phyloP scores from a whole-genome alignment of 2,797 vertebrate genomes.

The Diplodus sargus region DNA sequence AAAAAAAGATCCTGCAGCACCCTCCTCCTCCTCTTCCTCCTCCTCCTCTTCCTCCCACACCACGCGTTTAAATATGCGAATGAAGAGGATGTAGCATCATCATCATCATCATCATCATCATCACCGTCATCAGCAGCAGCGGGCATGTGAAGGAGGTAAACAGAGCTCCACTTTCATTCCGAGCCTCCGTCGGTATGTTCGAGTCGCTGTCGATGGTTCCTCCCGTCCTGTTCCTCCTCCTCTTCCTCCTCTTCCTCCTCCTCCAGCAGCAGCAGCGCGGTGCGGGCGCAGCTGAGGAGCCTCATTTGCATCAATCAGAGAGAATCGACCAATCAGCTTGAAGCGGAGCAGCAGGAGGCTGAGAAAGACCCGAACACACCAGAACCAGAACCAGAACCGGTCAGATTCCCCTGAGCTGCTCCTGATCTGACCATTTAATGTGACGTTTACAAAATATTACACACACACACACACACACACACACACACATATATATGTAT shows the following conservation, averaged over 20 bases:
- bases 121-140: slow-evolving; percentile 10
- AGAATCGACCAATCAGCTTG: slow-evolving; percentile 41
- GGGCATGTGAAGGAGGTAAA: slow-evolving; percentile 48
- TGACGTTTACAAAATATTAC: neutral
- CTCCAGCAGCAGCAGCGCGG: neutral
- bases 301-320: slow-evolving; percentile 39
- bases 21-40: neutral
- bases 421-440: too few relatives aligned
- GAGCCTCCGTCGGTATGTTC: neutral
- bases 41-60: neutral
- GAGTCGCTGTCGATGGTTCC: neutral
- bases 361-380: neutral
- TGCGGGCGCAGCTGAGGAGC: slow-evolving; percentile 38
- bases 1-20: neutral
- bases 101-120: slow-evolving; percentile 21
- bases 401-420: too few relatives aligned
- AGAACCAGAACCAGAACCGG: too few relatives aligned
- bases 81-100: slow-evolving; percentile 11
- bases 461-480: too few relatives aligned
- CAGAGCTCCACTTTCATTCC: slow-evolving; percentile 36
- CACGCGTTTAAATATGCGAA: slow-evolving; percentile 14
- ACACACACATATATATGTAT: too few relatives aligned
- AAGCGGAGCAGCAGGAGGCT: slow-evolving; percentile 25
- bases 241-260: slow-evolving; percentile 16
- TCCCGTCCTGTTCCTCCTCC: neutral